phyloP scores from a whole-genome alignment of 2,113 vertebrate species.

The Psettodes erumei region DNA sequence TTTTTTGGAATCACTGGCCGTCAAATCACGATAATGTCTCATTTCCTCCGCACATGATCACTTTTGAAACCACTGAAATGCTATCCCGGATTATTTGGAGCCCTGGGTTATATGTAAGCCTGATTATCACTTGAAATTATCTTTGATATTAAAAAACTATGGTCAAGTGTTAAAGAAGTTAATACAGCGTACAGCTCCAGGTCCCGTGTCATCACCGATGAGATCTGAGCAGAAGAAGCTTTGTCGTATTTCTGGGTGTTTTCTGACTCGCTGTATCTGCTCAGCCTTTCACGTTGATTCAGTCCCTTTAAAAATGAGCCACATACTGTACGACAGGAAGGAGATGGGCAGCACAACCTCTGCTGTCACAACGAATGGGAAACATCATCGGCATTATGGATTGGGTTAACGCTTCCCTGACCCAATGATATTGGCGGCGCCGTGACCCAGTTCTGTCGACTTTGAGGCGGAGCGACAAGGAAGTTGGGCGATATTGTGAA shows the following conservation, averaged over 20 bases:
- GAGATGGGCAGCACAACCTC: not conserved
- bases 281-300: no score
- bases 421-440: not conserved
- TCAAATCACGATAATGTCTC: not conserved
- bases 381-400: not conserved
- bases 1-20: not conserved
- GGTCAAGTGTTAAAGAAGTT: no score
- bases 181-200: no score
- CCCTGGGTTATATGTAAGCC: no score
- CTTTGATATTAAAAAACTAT: no score
- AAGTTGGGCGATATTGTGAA: conserved; percentile 29
- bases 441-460: conserved; percentile 4
- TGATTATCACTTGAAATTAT: not conserved
- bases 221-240: no score
- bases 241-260: no score
- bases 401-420: no score
- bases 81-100: no score
- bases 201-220: no score
- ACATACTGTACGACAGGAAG: not conserved
- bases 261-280: no score
- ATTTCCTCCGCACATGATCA: not conserved
- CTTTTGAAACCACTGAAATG: not conserved
- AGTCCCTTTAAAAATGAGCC: no score
- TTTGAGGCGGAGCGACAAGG: conserved; percentile 41
- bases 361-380: not conserved